These are phyloP conservation scores for Pygocentrus nattereri DNA, from an alignment of 2,797 vertebrate genomes.

Conservation along the genomic window DNA sequence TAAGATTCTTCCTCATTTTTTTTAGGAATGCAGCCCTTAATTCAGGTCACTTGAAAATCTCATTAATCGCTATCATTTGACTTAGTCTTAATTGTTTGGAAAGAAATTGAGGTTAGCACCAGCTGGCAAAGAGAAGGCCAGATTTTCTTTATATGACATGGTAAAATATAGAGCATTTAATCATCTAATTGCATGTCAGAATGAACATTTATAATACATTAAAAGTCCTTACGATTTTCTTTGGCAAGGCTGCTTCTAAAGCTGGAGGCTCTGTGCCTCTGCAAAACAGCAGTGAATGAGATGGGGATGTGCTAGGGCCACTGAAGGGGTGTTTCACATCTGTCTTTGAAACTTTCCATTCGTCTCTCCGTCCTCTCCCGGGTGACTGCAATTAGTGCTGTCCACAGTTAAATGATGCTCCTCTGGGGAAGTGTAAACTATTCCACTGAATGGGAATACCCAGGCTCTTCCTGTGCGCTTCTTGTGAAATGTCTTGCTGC, in stretches of 20 bases:
- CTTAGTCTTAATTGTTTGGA: slow-evolving; percentile 7
- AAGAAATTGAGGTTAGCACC: background rate
- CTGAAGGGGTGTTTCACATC: slow-evolving; percentile 53
- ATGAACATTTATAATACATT: background rate
- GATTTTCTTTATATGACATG: background rate
- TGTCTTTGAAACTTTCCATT: slow-evolving; percentile 61
- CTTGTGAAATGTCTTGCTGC: slow-evolving; percentile 50
- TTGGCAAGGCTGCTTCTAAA: background rate
- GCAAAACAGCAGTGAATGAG: slow-evolving; percentile 4
- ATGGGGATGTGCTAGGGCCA: slow-evolving; percentile 31
- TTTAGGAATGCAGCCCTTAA: no score
- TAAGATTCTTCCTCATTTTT: no score
- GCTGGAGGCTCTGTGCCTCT: background rate
- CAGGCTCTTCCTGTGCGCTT: slow-evolving; percentile 54
- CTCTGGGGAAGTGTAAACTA: slow-evolving; percentile 70
- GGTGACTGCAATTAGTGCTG: slow-evolving; percentile 59
- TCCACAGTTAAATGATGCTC: slow-evolving; percentile 65
- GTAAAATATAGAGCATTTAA: background rate
- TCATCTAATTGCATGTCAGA: background rate
- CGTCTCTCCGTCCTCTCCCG: slow-evolving; percentile 46
- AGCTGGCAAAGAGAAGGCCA: background rate
- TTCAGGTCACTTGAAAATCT: background rate
- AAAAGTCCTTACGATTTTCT: slow-evolving; percentile 2
- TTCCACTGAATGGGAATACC: slow-evolving; percentile 53
- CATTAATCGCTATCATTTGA: background rate